Conservation (phyloP, 2,797 vertebrate species). For the Calcarius lapponicus region DNA sequence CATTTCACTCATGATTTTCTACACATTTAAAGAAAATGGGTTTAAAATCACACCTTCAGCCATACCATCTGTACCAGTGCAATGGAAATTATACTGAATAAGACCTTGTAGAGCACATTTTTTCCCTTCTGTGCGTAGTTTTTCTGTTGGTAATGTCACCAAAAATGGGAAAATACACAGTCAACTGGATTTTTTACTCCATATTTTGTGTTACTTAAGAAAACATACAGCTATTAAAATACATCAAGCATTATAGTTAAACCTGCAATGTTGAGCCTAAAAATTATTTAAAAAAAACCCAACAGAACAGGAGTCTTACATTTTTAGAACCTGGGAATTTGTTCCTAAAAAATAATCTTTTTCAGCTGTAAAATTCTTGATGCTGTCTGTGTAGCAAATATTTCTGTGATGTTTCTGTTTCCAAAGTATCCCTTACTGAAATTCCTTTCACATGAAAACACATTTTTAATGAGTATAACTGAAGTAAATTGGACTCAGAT, state of each 20-base stretch:
- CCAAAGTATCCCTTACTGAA: slow-evolving; percentile 29
- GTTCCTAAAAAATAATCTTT: background rate
- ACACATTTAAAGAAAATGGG: background rate
- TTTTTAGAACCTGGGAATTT: background rate
- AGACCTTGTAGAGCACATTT: background rate
- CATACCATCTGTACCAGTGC: background rate
- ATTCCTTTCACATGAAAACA: slow-evolving; percentile 46
- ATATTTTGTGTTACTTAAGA: background rate
- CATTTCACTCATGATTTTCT: background rate
- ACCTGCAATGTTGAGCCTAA: background rate
- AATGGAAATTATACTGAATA: background rate
- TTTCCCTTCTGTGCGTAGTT: background rate
- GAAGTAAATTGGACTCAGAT: slow-evolving; percentile 58
- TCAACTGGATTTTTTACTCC: background rate
- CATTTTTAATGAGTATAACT: slow-evolving; percentile 44
- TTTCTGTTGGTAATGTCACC: background rate
- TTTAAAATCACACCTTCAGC: slow-evolving; percentile 4
- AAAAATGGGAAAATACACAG: background rate
- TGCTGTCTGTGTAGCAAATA: background rate
- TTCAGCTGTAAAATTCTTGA: background rate
- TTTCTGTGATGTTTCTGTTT: slow-evolving; percentile 36
- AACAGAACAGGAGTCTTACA: background rate
- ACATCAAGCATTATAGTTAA: background rate
- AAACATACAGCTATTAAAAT: background rate
- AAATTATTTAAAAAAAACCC: background rate